These are phyloP conservation scores for Crotalus viridis DNA, from an alignment of 2,113 vertebrate genomes.

Conservation along the genomic window DNA sequence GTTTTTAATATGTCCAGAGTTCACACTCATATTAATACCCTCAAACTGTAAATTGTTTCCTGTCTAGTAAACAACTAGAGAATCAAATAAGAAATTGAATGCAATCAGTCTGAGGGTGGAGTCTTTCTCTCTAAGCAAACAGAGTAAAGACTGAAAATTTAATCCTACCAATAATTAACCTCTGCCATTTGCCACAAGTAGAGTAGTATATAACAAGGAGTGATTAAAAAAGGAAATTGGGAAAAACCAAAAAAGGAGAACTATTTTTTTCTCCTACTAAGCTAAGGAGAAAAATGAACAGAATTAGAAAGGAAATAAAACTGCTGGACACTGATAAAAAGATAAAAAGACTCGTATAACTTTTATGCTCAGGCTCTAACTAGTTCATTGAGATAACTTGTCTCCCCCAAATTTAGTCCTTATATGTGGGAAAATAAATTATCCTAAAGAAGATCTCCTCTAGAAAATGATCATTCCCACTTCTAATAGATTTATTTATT, in stretches of 20 bases:
- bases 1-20: not conserved
- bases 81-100: not conserved
- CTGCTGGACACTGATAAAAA: not conserved
- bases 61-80: not conserved
- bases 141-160: not conserved
- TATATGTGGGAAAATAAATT: not conserved
- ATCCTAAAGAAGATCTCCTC: not conserved
- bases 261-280: not conserved
- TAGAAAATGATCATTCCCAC: not conserved
- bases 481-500: not conserved
- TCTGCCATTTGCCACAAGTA: not conserved
- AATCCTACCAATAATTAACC: not conserved
- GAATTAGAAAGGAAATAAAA: not conserved
- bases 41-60: not conserved
- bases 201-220: not conserved
- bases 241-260: not conserved
- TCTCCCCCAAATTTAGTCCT: not conserved
- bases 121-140: not conserved
- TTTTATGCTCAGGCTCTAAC: not conserved
- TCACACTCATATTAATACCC: not conserved
- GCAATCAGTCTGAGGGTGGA: not conserved
- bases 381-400: not conserved
- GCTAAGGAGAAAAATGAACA: rapidly evolving
- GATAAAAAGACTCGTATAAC: not conserved
- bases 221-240: not conserved